Percentiles rank a stretch among this genome's conserved stretches.
Conservation (phyloP, 1,140 invertebrate species). For the Pemphigus obesinymphae region DNA sequence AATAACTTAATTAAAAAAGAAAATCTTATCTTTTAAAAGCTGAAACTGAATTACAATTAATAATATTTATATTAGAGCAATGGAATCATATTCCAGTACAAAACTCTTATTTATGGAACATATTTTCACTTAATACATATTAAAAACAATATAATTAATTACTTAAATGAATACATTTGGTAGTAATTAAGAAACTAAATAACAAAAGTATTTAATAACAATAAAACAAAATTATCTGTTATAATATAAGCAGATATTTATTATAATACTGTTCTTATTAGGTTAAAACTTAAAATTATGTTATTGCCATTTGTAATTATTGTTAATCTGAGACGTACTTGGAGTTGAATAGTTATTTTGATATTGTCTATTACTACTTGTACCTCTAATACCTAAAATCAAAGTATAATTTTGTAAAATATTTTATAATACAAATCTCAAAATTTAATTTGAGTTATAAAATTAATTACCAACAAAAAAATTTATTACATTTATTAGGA, state of each 20-base stretch:
- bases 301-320: slow-evolving; percentile 24
- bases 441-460: too few species aligned
- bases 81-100: background rate
- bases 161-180: background rate
- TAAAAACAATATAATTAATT: background rate
- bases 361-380: slow-evolving; percentile 7
- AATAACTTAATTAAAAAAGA: background rate
- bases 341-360: slow-evolving; percentile 22
- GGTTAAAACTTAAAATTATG: background rate
- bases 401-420: background rate
- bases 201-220: slow-evolving; percentile 12
- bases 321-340: slow-evolving; percentile 29
- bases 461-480: too few species aligned
- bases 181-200: slow-evolving; percentile 9
- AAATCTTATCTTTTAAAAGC: too few species aligned
- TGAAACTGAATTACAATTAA: background rate
- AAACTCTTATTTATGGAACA: background rate
- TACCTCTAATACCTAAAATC: background rate
- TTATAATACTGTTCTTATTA: slow-evolving; percentile 24
- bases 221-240: background rate
- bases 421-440: too few species aligned
- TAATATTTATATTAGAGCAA: background rate
- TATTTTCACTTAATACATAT: background rate
- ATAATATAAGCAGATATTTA: background rate
- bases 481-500: too few species aligned